Evolutionary conservation across 2,113 vertebrate species (phyloP), one percentile per base, ranked within the genome.

Genomic region (Ailuropoda melanoleuca): DNA sequence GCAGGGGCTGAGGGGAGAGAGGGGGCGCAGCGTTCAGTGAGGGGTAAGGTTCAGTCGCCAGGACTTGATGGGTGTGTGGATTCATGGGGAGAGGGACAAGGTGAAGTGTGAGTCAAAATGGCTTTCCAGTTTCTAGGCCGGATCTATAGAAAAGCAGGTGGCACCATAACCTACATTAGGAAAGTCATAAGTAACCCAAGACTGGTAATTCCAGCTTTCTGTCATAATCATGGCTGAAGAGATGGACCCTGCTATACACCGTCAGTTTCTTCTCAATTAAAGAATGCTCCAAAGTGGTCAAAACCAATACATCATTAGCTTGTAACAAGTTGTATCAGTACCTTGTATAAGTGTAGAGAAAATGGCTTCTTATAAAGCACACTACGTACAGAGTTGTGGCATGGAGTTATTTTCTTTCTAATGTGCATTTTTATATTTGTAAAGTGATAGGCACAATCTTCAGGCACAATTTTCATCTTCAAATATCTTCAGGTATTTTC

Each of bases 41-140:
- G 56, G 3, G 8, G 4, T 29, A 48, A 31, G 29, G 10, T 31
- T 56, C 50, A 0, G 2, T 10, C 0, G 1, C 8, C 29, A 58
- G 68, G 23, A 48, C 13, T 18, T 56, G 3, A n/a, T 19, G 55
- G 29, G 3, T 55, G 0, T 31, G 31, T 4, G 34, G 17, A 17
- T 11, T 50, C 17, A 10, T 3, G 43, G 31, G 9, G 29, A n/a
- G 2, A 58, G 39, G 37, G 13, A 19, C 31, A 75, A 24, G 18
- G 50, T 43, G 34, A 43, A 64, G 29, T 24, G 21, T 1, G 66
- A 24, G 11, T 64, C 24, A 18, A 15, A 75, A 24, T 75, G 55
- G 4, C 43, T 62, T 62, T 74, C 18, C 26, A 15, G 1, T 39
- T 18, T 64, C 46, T 24, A 43, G 34, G 46, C 17, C 43, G 24